Base-by-base conservation (phyloP, 1,140 invertebrate species). In the Plectus sambesii region DNA sequence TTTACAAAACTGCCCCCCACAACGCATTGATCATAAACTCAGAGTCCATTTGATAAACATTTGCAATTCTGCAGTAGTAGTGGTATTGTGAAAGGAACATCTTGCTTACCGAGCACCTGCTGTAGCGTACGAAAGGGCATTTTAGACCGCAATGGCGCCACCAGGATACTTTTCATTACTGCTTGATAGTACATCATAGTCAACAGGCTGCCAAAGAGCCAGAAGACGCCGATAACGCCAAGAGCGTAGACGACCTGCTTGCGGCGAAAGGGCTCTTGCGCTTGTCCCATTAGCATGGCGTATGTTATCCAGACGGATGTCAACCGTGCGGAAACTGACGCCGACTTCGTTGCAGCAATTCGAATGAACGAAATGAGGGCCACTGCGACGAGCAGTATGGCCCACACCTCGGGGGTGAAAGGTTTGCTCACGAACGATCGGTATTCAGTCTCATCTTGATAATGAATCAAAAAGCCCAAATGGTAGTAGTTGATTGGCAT, bases 321-420 rank as follows among this genome's bases (percentile, higher is more conserved):
- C 41, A 25, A 42, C 15, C 6, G 9, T 30, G 25, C 6, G 20
- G 20, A 42, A 42, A 15, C 5, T 30, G 17, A 6, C 6, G 20
- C 19, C 15, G 8, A 15, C 25, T 15, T 30, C 26, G 5, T 27
- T 25, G 8, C 26, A 23, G 5, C 41, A 30, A 42, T 23, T n/a
- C 8, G 6, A 27, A 42, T 15, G 5, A 30, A 25, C 6, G 41
- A 27, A 8, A 42, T 17, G 8, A 42, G 20, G 17, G 36, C 25
- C n/a, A 25, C 17, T 42, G 41, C 41, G 5, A 42, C 6, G 41
- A 42, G 6, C 5, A 42, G 41, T 5, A 23, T 25, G 41, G n/a
- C n/a, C n/a, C 36, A 42, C 25, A 42, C 36, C 41, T 42, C 41
- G 41, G 41, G 41, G 5, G 25, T 25, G 41, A 42, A 42, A 5